Conservation (phyloP, 2,797 vertebrate genomes). For the Liasis olivaceus region DNA sequence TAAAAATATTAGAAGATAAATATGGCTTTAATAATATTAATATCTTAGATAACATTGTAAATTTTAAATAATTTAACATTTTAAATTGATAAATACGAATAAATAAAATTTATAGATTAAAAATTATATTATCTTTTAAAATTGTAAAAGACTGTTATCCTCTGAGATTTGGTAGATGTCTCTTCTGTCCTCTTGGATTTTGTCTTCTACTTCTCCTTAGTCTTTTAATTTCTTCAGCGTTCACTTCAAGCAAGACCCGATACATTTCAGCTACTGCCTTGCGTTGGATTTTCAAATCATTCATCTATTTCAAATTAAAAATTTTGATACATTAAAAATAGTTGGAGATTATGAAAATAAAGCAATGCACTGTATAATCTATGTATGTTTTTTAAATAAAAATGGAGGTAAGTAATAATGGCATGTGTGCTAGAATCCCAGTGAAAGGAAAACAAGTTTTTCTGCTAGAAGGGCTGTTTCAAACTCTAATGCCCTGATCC, state of each 20-base stretch:
- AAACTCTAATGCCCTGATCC: not conserved
- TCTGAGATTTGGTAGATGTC: not conserved
- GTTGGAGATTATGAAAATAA: not conserved
- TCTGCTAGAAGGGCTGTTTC: not conserved
- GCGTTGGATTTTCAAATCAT: constrained; percentile 67
- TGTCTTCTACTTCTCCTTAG: constrained; percentile 66
- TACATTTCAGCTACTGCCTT: constrained; percentile 71
- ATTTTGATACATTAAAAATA: not conserved
- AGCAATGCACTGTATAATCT: not conserved
- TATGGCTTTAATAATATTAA: constrained; percentile 61
- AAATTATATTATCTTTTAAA: not conserved
- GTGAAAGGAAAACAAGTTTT: not conserved
- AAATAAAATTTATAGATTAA: constrained; percentile 70
- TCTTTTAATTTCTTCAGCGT: constrained; percentile 24
- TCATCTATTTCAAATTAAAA: constrained; percentile 64
- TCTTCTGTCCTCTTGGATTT: not conserved
- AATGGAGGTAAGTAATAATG: not conserved
- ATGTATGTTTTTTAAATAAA: not conserved
- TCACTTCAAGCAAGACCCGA: constrained; percentile 47
- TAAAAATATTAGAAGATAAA: constrained; percentile 62
- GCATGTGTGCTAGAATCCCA: not conserved
- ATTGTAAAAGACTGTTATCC: not conserved
- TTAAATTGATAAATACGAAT: constrained; percentile 80
- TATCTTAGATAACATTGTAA: constrained; percentile 57
- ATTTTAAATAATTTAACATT: constrained; percentile 73